Percentiles rank a stretch among this genome's conserved stretches.
These are phyloP conservation scores for Aphaenogaster ashmeadi DNA, from an alignment of 1,140 invertebrate genomes.

Conservation along the genomic window DNA sequence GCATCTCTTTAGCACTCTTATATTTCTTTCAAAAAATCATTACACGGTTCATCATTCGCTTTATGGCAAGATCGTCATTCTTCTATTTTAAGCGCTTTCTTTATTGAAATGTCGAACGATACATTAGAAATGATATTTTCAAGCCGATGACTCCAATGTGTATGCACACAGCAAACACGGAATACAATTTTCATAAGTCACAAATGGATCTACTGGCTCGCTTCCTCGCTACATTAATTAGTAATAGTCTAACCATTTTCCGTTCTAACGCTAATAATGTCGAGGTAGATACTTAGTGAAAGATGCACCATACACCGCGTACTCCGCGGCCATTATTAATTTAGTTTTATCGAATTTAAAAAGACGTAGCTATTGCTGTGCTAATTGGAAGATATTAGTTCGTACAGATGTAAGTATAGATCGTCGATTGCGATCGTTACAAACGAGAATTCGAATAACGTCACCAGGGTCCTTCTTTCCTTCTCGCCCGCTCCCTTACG, in stretches of 20 bases:
- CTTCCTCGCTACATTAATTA: constrained; percentile 51
- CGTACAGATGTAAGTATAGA: constrained; percentile 3
- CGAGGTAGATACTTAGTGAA: constrained; percentile 43
- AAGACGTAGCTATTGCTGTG: constrained; percentile 17
- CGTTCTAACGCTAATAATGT: constrained; percentile 45
- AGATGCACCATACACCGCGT: constrained; percentile 34
- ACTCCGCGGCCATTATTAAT: constrained; percentile 44
- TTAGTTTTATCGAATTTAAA: constrained; percentile 61
- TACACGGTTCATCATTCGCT: background rate
- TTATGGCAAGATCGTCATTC: background rate
- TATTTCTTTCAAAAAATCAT: constrained; percentile 1
- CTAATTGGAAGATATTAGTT: constrained; percentile 75
- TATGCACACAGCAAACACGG: background rate
- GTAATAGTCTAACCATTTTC: constrained; percentile 32
- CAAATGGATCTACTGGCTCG: constrained; percentile 42
- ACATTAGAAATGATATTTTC: background rate
- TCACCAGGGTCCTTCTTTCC: constrained; percentile 48
- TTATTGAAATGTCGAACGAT: too few relatives aligned
- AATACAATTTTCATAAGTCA: constrained; percentile 53
- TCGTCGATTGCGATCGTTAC: constrained; percentile 48
- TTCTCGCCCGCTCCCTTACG: constrained; percentile 65
- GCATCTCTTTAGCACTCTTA: constrained; percentile 9
- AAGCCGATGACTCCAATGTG: background rate
- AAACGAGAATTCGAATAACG: constrained; percentile 31
- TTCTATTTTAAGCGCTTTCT: background rate